Percentiles rank a stretch among this genome's conserved stretches.
Evolutionary conservation across 2,888 invertebrate species (phyloP).

Genomic region (Emesis russula): DNA sequence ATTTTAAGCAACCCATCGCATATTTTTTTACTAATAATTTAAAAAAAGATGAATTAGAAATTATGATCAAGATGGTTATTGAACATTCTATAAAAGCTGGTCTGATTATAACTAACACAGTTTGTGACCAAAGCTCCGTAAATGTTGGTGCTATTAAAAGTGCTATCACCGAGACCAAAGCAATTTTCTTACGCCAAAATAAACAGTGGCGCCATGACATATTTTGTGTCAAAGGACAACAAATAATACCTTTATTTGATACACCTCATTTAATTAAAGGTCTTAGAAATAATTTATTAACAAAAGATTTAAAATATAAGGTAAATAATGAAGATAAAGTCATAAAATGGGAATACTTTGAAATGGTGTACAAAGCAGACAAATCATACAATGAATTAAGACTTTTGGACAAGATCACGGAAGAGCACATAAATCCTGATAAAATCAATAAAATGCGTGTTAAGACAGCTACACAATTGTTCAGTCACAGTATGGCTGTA

Average conservation of each 20-base stretch:
- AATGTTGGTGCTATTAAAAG: conserved; percentile 83
- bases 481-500: conserved; percentile 65
- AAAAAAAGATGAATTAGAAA: conserved; percentile 76
- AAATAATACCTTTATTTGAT: conserved; percentile 84
- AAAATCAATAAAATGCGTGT: conserved; percentile 65
- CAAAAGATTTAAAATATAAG: too few relatives aligned
- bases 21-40: conserved; percentile 84
- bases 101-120: conserved; percentile 68
- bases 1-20: conserved; percentile 85
- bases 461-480: conserved; percentile 47
- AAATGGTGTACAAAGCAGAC: conserved; percentile 24
- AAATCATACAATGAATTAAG: conserved; percentile 48
- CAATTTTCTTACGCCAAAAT: not conserved
- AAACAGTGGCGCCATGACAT: conserved; percentile 72
- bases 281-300: conserved; percentile 75
- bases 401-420: conserved; percentile 39
- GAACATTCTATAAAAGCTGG: conserved; percentile 54
- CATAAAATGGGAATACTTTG: conserved; percentile 55
- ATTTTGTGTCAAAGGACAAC: conserved; percentile 50
- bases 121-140: conserved; percentile 81
- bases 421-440: conserved; percentile 46
- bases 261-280: conserved; percentile 86
- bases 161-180: conserved; percentile 49
- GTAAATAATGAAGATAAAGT: conserved; percentile 48
- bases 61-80: conserved; percentile 70